Evolutionary conservation across 2,888 invertebrate species (phyloP).

Genomic region (Drosophila emarginata): DNA sequence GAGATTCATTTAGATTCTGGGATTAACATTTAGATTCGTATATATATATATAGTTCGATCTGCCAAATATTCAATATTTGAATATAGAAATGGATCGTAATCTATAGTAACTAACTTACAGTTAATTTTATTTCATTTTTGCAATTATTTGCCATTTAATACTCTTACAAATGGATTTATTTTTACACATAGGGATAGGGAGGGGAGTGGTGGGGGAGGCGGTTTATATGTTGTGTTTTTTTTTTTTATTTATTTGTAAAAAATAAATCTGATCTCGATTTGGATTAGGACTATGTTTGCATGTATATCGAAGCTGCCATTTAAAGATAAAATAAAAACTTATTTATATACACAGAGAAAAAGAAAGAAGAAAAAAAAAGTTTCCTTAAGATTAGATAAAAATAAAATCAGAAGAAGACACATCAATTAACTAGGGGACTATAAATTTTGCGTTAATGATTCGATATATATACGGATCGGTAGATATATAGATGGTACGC

Average conservation of each 20-base stretch:
- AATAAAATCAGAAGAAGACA: background rate
- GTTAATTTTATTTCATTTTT: background rate
- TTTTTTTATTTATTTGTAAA: background rate
- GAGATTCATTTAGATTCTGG: no score
- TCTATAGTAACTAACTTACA: background rate
- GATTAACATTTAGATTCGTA: no score
- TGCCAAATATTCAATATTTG: background rate
- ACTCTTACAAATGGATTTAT: background rate
- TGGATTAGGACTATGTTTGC: background rate
- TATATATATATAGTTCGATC: background rate
- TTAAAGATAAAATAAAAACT: background rate
- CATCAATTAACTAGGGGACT: slow-evolving; percentile 1
- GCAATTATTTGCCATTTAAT: background rate
- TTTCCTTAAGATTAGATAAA: background rate
- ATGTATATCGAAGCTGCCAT: background rate
- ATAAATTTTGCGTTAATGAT: background rate
- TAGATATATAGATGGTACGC: background rate
- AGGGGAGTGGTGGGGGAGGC: no score
- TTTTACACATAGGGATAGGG: background rate
- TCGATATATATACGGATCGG: background rate
- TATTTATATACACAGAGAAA: background rate
- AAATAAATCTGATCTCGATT: background rate
- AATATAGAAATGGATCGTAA: background rate
- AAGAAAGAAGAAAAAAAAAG: background rate
- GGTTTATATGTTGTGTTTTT: background rate